A percentile compares a stretch with the other conserved stretches of the same genome.
Evolutionary conservation across 2,888 invertebrate genomes (phyloP).

Genomic region (Himalopsyche japonica): DNA sequence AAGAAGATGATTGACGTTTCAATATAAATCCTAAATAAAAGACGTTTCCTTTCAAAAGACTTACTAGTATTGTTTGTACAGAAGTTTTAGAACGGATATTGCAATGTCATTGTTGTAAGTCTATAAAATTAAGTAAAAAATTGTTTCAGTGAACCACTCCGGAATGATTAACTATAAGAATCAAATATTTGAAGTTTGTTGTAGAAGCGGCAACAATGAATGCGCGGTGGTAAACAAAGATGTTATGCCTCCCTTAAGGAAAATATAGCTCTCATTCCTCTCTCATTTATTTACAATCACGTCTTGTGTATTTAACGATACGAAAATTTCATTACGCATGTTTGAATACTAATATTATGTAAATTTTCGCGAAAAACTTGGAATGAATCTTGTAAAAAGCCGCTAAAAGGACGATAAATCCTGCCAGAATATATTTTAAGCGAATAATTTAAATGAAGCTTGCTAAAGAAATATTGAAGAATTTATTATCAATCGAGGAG

Average conservation of each 20-base stretch:
- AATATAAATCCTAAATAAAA: no score
- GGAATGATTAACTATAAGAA: neutral
- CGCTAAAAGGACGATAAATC: slow-evolving; percentile 1
- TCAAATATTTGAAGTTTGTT: neutral
- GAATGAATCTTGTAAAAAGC: neutral
- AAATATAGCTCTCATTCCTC: neutral
- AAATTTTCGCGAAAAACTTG: slow-evolving; percentile 3
- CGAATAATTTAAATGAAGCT: neutral
- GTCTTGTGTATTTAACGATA: slow-evolving; percentile 12
- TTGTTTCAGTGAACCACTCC: neutral
- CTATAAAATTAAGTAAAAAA: neutral
- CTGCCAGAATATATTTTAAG: neutral
- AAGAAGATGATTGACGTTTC: no score
- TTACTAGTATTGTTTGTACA: no score
- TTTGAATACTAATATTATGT: slow-evolving; percentile 11
- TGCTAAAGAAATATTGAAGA: neutral
- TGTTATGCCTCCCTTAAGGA: neutral
- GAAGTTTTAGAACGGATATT: no score
- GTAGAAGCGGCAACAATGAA: neutral
- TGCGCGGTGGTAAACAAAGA: neutral
- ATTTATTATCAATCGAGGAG: neutral
- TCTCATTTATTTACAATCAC: slow-evolving; percentile 23
- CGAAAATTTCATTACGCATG: slow-evolving; percentile 14
- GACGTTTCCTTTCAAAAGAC: no score
- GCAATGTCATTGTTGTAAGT: neutral